Base-by-base conservation (phyloP, 2,113 vertebrate species). In the Corythornis madagascariensis region DNA sequence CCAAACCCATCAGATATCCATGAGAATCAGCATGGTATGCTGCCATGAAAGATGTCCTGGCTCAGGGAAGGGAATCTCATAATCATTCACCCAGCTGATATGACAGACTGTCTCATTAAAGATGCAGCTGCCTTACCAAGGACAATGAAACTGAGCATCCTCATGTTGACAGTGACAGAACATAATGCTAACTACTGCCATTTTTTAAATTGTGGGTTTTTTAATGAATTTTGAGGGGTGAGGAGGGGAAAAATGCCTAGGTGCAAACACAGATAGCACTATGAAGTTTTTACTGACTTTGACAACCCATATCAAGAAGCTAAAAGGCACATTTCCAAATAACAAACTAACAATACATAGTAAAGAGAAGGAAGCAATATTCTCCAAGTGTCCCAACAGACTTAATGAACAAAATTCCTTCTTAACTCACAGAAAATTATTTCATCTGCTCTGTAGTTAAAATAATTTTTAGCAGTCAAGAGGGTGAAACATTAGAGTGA, bases 51-150 rank as follows among this genome's bases (percentile, higher is more conserved):
- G 35, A 52, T 80, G 88, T 90, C 45, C 47, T 90, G 42, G 47
- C 40, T 88, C 26, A 61, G 33, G 28, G 28, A 78, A 84, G 38
- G 42, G 88, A 74, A 90, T 82, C 28, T 82, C 70, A 7, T 35
- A 65, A 65, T 25, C 60, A 85, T 89, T 92, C 55, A 66, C 42
- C 13, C 9, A 78, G 43, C 28, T 6, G 1, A 42, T n/a, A 40
- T 26, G 86, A 85, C 42, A 87, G 45, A 79, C 21, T 74, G 31
- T 57, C 64, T 87, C 64, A 73, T 86, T 86, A 89, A 85, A 93
- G 50, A 83, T 24, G 72, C 13, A 85, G 21, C 12, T 47, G 59
- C 17, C 33, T 96, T 74, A 82, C 71, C 47, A 73, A 73, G 59
- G 70, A 67, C 63, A 87, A 38, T 40, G 50, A 70, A 89, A 89